Evolutionary conservation across 2,113 vertebrate species (phyloP), one percentile per base, ranked within the genome.

Genomic region (Ahaetulla prasina): DNA sequence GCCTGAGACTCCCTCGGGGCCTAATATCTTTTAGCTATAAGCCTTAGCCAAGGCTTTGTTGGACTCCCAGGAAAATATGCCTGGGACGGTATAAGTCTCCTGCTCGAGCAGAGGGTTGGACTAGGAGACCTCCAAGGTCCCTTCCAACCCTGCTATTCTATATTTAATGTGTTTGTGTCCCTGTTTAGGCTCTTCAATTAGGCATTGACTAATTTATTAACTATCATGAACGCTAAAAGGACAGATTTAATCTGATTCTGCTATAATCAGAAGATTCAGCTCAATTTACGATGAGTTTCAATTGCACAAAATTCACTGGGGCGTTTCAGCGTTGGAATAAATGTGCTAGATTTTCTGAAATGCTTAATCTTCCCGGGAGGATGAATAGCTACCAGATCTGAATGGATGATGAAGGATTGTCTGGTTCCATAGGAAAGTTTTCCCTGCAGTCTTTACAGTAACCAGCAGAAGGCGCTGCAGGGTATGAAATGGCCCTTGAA

Each of bases 371-470:
- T 25, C 1, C 45, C 23, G 45, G 14, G 22, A 50, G 89, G 22
- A 57, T 45, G 25, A 22, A 27, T 3, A 22, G 30, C 14, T n/a
- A 7, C 80, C 60, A 6, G 20, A 55, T 8, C 47, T 10, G 9
- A 30, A n/a, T 45, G 7, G 12, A 8, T 1, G 22, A 3, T 4
- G 0, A 50, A 8, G 23, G 54, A 9, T 25, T 23, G 25, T 47
- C 12, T 25, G n/a, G 0, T 45, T 39, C 3, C 8, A 50, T 55
- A 57, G 47, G 4, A 8, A 47, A 50, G 35, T 1, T 27, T 68
- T 50, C 55, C 45, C 30, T 80, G 88, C 63, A 91, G n/a, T 89
- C 23, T 43, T 87, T 3, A 0, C 1, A 0, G 16, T 63, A 4
- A 20, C 88, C 60, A 35, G 35, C 2, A 3, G 74, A 1, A 16